Conservation (phyloP, 1,140 invertebrate species). For the Callitettix versicolor region DNA sequence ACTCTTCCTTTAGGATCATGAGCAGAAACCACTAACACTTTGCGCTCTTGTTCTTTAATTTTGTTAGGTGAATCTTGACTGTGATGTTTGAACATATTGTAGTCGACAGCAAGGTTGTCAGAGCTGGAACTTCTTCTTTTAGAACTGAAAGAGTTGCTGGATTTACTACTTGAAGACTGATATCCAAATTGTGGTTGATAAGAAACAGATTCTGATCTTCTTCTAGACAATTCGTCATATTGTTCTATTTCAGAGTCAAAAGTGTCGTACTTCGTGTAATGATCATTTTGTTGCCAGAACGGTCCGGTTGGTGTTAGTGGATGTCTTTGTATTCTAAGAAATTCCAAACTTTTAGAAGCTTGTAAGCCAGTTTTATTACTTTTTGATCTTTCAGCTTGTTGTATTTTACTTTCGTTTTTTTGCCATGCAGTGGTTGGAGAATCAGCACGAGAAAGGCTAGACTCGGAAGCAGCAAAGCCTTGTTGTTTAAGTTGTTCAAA, state of each 20-base stretch:
- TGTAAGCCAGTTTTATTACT: conserved; percentile 10
- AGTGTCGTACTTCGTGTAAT: not conserved
- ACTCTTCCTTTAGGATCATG: conserved; percentile 40
- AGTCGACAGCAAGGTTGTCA: conserved; percentile 58
- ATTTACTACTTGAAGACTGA: conserved; percentile 1
- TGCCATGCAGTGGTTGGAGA: conserved; percentile 26
- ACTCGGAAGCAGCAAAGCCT: conserved; percentile 41
- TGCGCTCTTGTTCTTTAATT: conserved; percentile 27
- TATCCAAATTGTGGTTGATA: no score
- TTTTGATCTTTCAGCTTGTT: conserved; percentile 22
- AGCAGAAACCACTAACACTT: conserved; percentile 43
- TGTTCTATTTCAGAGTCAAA: not conserved
- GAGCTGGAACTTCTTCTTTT: conserved; percentile 31
- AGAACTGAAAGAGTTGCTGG: conserved; percentile 6
- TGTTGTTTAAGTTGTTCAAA: conserved; percentile 41
- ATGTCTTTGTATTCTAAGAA: conserved; percentile 29
- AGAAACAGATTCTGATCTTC: no score
- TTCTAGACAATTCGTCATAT: no score
- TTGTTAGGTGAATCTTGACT: not conserved
- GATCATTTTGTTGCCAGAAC: not conserved
- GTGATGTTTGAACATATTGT: conserved; percentile 44
- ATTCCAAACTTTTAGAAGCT: conserved; percentile 48
- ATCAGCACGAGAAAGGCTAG: conserved; percentile 32
- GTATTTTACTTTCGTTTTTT: conserved; percentile 28
- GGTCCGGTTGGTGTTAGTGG: not conserved